Base-by-base conservation (phyloP, 2,113 vertebrate species). In the Abramis brama region DNA sequence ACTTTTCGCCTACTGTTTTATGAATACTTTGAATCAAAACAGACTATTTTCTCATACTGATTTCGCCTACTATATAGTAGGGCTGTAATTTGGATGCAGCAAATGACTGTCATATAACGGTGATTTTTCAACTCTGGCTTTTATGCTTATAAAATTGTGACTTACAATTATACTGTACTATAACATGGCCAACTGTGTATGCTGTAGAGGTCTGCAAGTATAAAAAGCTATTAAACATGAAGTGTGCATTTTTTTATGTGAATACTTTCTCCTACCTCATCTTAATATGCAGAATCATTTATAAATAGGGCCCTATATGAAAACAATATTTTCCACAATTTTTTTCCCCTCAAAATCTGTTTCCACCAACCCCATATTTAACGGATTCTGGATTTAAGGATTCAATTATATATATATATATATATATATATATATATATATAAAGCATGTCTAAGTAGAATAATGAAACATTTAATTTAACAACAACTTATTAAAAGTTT, bases 41-140 rank as follows among this genome's bases (percentile, higher is more conserved):
- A 68, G 3, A 70, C 30, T 19, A 6, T 36, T 70, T 68, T 33
- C 66, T 36, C 17, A 70, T 70, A 10, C 17, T 6, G 27, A 17
- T 66, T 66, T 33, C 6, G 2, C 27, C 60, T 17, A 30, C 27
- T 33, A 8, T 17, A 66, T 66, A 33, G 27, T 33, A 33, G 64
- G 64, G 30, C 30, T 30, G 25, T 15, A 1, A 57, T 57, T 57
- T 21, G 55, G 55, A 30, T 64, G 5, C 25, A 64, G 25, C 62
- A 12, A 62, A 45, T 27, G 11, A 47, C 43, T 43, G 43, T 73
- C 36, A 73, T n/a, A 71, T 43, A 73, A 55, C 5, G 74, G 7
- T 27, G 25, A 76, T 30, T 52, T 76, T 76, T 76, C 45, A 76
- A 13, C 27, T 73, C 19, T 73, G n/a, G n/a, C n/a, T 52, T 50